Evolutionary conservation across 2,797 vertebrate genomes (phyloP).

Genomic region (Spondyliosoma cantharus): DNA sequence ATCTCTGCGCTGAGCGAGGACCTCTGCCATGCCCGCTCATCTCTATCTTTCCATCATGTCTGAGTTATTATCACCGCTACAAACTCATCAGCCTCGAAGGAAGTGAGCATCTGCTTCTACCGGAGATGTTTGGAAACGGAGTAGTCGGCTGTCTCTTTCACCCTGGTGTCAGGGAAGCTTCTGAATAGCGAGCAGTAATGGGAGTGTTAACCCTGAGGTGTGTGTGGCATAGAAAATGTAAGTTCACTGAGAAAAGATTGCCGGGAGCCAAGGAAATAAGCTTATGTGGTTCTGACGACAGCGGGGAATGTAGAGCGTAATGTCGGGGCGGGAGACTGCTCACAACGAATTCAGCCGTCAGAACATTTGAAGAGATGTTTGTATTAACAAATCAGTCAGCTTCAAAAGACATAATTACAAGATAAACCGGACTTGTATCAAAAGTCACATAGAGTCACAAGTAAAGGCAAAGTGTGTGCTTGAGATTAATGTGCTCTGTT

Average conservation of each 20-base stretch:
- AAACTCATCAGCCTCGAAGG: constrained; percentile 49
- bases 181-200: constrained; percentile 27
- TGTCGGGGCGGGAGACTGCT: constrained; percentile 4
- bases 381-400: constrained; percentile 12
- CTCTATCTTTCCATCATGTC: constrained; percentile 52
- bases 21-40: constrained; percentile 51
- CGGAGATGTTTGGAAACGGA: constrained; percentile 28
- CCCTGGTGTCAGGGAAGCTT: constrained; percentile 24
- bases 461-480: background rate
- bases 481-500: constrained; percentile 1
- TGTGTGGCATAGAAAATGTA: constrained; percentile 37
- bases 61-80: constrained; percentile 37
- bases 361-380: constrained; percentile 26
- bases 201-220: constrained; percentile 48
- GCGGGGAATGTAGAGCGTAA: constrained; percentile 27
- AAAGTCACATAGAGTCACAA: background rate
- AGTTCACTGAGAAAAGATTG: constrained; percentile 28
- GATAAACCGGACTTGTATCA: constrained; percentile 11
- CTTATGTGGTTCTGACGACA: constrained; percentile 1
- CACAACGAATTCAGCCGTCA: constrained; percentile 1
- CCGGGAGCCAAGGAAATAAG: constrained; percentile 29
- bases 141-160: constrained; percentile 23
- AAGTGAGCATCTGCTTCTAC: constrained; percentile 33
- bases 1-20: constrained; percentile 39
- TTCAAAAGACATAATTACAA: constrained; percentile 20